These are phyloP conservation scores for Podarcis raffonei DNA, from an alignment of 2,113 vertebrate species.

Conservation along the genomic window DNA sequence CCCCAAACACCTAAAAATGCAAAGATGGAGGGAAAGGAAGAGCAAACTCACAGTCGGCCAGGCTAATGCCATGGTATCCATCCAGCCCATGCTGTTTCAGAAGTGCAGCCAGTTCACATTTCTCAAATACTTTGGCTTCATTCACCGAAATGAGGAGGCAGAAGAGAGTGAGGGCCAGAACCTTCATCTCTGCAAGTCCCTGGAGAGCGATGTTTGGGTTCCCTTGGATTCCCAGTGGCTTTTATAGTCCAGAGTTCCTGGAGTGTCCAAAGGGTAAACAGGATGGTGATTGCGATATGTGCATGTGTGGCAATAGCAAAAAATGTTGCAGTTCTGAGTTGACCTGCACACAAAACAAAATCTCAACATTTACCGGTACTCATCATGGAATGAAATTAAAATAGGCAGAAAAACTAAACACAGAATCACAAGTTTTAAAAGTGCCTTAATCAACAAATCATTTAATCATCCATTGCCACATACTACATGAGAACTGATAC, in stretches of 20 bases:
- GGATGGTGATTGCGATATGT: neutral
- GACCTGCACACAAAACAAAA: too few relatives aligned
- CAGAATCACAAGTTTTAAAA: too few relatives aligned
- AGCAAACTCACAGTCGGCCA: constrained; percentile 65
- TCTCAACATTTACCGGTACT: too few relatives aligned
- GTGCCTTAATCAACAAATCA: too few relatives aligned
- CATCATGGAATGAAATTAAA: too few relatives aligned
- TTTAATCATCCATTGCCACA: too few relatives aligned
- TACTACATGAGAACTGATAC: too few relatives aligned
- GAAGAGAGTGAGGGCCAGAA: constrained; percentile 37
- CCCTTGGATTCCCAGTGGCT: neutral
- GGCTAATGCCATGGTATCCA: constrained; percentile 54
- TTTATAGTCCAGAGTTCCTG: neutral
- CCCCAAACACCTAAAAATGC: neutral
- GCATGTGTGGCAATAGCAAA: too few relatives aligned
- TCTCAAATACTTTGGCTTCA: constrained; percentile 44
- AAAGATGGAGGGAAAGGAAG: neutral
- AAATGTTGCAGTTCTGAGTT: too few relatives aligned
- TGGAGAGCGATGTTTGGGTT: too few relatives aligned
- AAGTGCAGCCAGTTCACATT: constrained; percentile 61
- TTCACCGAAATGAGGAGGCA: constrained; percentile 10
- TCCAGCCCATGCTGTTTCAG: constrained; percentile 51
- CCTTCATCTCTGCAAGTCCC: constrained; percentile 45
- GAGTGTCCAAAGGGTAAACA: neutral
- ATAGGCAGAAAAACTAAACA: too few relatives aligned